phyloP scores from a whole-genome alignment of 2,113 vertebrate species.

The Scalopus aquaticus region DNA sequence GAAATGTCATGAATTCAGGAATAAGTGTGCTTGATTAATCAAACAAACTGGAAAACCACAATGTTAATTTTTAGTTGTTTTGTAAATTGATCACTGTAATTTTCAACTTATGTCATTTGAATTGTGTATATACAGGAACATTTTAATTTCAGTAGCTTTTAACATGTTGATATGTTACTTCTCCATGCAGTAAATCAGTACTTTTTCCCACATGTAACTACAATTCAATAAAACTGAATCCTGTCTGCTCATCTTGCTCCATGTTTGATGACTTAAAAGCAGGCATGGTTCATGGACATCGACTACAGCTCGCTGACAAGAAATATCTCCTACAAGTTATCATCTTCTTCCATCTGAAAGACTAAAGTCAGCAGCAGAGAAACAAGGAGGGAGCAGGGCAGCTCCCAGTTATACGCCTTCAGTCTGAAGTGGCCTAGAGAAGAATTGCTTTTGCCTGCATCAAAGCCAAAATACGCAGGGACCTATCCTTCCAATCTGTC shows the following conservation, averaged over 20 bases:
- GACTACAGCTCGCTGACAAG: neutral
- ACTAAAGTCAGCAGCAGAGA: neutral
- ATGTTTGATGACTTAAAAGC: neutral
- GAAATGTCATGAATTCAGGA: constrained; percentile 4
- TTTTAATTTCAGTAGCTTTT: constrained; percentile 32
- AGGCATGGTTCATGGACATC: neutral
- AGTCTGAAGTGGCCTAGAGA: neutral
- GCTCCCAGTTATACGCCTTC: neutral
- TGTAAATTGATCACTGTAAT: constrained; percentile 46
- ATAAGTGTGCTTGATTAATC: constrained; percentile 36
- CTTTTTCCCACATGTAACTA: constrained; percentile 70
- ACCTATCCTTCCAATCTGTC: neutral
- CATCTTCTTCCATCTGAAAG: neutral
- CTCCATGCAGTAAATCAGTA: neutral
- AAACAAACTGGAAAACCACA: constrained; percentile 24
- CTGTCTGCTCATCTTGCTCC: constrained; percentile 11
- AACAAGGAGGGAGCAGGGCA: neutral
- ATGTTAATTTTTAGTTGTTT: constrained; percentile 12
- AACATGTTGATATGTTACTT: constrained; percentile 26
- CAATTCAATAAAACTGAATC: constrained; percentile 82
- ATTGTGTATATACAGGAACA: constrained; percentile 57
- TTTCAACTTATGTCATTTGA: constrained; percentile 40
- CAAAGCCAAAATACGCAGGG: neutral
- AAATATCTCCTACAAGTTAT: neutral
- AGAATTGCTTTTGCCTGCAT: neutral